phyloP scores from a whole-genome alignment of 2,113 vertebrate species.

The Emydocephalus ijimae region DNA sequence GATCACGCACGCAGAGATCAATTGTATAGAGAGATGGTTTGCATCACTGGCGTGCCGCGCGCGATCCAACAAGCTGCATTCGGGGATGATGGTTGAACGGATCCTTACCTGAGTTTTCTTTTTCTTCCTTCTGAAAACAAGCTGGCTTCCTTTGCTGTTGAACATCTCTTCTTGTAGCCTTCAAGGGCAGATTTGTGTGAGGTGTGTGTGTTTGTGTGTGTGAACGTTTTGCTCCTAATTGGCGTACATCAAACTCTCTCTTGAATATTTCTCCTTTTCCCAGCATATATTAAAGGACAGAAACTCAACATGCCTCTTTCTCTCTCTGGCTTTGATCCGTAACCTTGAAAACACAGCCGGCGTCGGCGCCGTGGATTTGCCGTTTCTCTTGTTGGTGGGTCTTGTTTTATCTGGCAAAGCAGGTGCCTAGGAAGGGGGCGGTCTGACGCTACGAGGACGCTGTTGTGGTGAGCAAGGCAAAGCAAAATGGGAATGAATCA shows the following conservation, averaged over 20 bases:
- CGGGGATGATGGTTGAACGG: not conserved
- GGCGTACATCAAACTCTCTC: not conserved
- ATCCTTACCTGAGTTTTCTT: not conserved
- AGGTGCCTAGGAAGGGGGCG: not conserved
- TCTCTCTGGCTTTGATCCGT: not conserved
- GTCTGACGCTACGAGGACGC: not conserved
- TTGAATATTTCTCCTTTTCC: not conserved
- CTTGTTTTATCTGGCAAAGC: not conserved
- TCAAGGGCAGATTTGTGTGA: not conserved
- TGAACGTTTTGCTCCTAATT: not conserved
- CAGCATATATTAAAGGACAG: not conserved
- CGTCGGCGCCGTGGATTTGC: not conserved
- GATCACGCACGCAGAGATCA: accelerated
- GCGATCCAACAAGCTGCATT: not conserved
- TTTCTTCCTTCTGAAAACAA: not conserved
- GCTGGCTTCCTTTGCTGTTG: not conserved
- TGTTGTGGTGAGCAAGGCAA: not conserved
- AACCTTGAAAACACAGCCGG: accelerated
- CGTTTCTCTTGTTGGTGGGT: not conserved
- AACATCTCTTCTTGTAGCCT: conserved; percentile 3
- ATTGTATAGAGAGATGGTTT: not conserved
- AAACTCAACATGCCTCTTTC: not conserved
- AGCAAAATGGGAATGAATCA: not conserved
- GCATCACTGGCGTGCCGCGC: not conserved
- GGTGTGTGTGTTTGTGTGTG: not conserved